Conservation (phyloP, 2,888 invertebrate species). For the Alloscopus bannaensis region DNA sequence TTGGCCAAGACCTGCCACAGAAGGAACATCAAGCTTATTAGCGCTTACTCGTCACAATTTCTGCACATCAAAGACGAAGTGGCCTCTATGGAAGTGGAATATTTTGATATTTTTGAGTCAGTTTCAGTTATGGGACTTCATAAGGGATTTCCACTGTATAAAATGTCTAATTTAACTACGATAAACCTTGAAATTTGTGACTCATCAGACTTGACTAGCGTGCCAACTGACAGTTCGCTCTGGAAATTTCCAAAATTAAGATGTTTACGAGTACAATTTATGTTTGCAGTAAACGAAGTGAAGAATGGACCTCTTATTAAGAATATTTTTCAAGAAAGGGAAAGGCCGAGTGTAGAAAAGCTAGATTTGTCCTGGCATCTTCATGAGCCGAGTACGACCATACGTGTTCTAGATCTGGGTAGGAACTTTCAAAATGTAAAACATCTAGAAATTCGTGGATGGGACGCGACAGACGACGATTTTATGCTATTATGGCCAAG, state of each 20-base stretch:
- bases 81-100: neutral
- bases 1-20: neutral
- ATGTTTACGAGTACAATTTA: slow-evolving; percentile 15
- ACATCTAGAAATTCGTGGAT: slow-evolving; percentile 13
- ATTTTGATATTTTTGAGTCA: neutral
- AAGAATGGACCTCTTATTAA: slow-evolving; percentile 7
- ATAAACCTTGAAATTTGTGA: neutral
- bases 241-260: slow-evolving; percentile 22
- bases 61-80: neutral
- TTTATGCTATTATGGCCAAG: slow-evolving; percentile 25
- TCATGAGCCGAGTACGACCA: neutral
- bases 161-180: slow-evolving; percentile 8
- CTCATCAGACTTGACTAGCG: neutral
- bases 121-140: neutral
- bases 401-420: neutral
- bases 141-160: neutral
- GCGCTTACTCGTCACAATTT: slow-evolving; percentile 4
- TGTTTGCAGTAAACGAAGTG: neutral
- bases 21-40: neutral
- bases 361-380: slow-evolving; percentile 20
- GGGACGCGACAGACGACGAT: slow-evolving; percentile 9
- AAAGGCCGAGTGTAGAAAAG: slow-evolving; percentile 10
- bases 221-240: neutral
- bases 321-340: slow-evolving; percentile 6
- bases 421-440: slow-evolving; percentile 23